Conservation (phyloP, 2,888 invertebrate genomes). For the Vanessa cardui region DNA sequence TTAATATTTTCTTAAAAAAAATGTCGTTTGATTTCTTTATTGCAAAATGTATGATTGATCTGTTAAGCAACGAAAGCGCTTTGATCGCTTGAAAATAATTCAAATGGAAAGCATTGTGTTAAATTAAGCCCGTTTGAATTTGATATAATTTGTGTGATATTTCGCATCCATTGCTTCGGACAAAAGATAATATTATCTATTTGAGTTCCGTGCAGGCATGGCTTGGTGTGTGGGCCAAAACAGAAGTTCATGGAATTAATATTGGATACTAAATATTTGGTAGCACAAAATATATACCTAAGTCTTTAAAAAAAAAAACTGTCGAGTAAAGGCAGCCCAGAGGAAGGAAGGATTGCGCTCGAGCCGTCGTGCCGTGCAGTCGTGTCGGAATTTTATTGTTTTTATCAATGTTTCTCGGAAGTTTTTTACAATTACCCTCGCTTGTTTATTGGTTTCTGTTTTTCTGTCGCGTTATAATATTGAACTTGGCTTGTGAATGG, state of each 20-base stretch:
- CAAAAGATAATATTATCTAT: slow-evolving; percentile 32
- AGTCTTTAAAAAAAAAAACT: background rate
- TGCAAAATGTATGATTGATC: background rate
- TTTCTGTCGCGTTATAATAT: too few relatives aligned
- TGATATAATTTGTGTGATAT: slow-evolving; percentile 27
- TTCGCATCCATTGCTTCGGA: slow-evolving; percentile 13
- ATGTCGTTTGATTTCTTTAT: too few relatives aligned
- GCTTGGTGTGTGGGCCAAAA: background rate
- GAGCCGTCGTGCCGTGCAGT: too few relatives aligned
- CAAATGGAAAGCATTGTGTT: background rate
- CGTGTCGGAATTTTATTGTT: too few relatives aligned
- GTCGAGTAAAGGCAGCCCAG: background rate
- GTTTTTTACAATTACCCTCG: too few relatives aligned
- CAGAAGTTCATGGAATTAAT: background rate
- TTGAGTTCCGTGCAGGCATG: slow-evolving; percentile 23
- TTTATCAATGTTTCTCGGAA: too few relatives aligned
- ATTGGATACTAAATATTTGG: too few relatives aligned
- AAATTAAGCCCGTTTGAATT: background rate
- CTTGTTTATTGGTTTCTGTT: too few relatives aligned
- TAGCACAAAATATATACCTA: too few relatives aligned
- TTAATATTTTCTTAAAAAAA: too few relatives aligned
- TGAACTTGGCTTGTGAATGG: too few relatives aligned
- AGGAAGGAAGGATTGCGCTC: too few relatives aligned
- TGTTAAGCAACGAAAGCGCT: background rate
- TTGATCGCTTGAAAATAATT: background rate